Evolutionary conservation across 2,797 vertebrate species (phyloP).

Genomic region (Acanthurus lineatus): DNA sequence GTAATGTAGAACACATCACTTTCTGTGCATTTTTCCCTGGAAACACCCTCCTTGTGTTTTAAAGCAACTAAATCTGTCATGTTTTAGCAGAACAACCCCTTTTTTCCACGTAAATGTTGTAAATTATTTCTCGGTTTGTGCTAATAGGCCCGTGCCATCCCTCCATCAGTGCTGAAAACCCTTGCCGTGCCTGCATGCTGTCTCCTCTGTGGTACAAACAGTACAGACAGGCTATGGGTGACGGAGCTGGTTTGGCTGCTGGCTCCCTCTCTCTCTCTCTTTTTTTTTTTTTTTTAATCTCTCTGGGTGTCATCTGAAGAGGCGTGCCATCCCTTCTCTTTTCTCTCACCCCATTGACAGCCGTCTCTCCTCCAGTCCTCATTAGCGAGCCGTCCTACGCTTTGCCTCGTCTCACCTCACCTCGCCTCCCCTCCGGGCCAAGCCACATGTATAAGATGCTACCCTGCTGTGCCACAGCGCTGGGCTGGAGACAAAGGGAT

Average conservation of each 20-base stretch:
- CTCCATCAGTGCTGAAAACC: constrained; percentile 47
- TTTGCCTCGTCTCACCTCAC: constrained; percentile 36
- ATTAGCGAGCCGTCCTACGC: constrained; percentile 44
- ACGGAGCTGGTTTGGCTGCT: constrained; percentile 41
- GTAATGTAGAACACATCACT: constrained; percentile 58
- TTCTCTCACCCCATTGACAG: constrained; percentile 38
- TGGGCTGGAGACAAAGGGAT: constrained; percentile 60
- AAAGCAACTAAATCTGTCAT: constrained; percentile 70
- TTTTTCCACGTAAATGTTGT: constrained; percentile 62
- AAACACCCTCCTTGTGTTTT: constrained; percentile 59
- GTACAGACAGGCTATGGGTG: constrained; percentile 52
- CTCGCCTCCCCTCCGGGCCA: constrained; percentile 24
- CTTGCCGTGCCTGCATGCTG: constrained; percentile 55
- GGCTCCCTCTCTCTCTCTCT: not conserved
- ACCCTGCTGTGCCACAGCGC: constrained; percentile 53
- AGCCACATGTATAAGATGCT: constrained; percentile 53
- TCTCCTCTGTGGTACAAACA: constrained; percentile 59
- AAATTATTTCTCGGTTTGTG: constrained; percentile 41
- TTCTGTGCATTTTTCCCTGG: constrained; percentile 60
- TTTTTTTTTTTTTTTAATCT: constrained; percentile 17
- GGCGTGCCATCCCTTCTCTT: constrained; percentile 36
- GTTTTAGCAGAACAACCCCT: constrained; percentile 42
- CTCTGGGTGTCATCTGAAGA: constrained; percentile 48
- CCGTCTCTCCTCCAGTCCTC: constrained; percentile 37
- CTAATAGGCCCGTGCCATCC: constrained; percentile 43